These are phyloP conservation scores for Falcaria lacertinaria DNA, from an alignment of 2,888 invertebrate species.

Conservation along the genomic window DNA sequence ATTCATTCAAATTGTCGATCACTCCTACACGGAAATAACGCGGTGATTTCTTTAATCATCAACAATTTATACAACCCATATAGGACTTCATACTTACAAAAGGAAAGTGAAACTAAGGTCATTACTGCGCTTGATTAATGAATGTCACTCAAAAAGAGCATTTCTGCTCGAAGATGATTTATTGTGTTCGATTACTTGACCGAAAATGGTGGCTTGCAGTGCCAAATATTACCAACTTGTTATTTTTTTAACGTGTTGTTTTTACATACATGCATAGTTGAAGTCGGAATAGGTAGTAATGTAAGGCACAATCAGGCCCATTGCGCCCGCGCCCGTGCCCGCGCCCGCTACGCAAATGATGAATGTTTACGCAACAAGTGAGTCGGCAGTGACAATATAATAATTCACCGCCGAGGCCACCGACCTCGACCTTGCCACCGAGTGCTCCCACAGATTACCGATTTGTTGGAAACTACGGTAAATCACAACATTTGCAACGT, in stretches of 20 bases:
- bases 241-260: too few species aligned
- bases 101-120: conserved; percentile 51
- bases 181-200: too few species aligned
- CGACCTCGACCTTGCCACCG: conserved; percentile 67
- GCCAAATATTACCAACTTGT: conserved; percentile 5
- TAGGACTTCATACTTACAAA: conserved; percentile 21
- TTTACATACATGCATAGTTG: conserved; percentile 9
- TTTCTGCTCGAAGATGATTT: conserved; percentile 34
- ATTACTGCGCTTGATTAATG: conserved; percentile 45
- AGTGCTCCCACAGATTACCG: conserved; percentile 54
- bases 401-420: conserved; percentile 48
- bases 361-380: conserved; percentile 50
- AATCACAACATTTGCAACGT: too few species aligned
- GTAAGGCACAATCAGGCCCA: too few species aligned
- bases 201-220: conserved; percentile 14
- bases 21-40: conserved; percentile 41
- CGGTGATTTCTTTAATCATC: conserved; percentile 35
- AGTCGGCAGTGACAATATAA: conserved; percentile 45
- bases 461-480: conserved; percentile 50
- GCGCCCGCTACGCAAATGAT: conserved; percentile 31
- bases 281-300: too few species aligned
- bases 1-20: conserved; percentile 23
- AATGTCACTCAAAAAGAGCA: conserved; percentile 35
- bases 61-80: conserved; percentile 32
- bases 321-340: conserved; percentile 1